Conservation (phyloP, 1,140 invertebrate species). For the Drosophila cardini region DNA sequence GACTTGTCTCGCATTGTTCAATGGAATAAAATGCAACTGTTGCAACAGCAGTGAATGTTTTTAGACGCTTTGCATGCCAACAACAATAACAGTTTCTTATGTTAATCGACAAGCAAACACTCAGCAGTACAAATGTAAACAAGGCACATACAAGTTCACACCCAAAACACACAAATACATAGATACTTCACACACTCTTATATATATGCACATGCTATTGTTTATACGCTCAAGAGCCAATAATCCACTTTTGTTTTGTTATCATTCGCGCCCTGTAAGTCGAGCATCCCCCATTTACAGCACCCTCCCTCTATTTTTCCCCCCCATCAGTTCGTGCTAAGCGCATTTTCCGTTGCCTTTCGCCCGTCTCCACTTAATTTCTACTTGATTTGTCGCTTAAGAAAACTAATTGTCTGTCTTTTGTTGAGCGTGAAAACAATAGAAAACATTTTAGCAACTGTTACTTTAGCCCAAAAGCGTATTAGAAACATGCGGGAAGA, state of each 20-base stretch:
- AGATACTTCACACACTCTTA: background rate
- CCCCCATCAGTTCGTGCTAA: constrained; percentile 26
- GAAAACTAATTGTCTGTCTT: constrained; percentile 84
- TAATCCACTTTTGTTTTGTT: constrained; percentile 83
- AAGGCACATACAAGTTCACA: constrained; percentile 1
- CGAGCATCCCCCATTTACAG: constrained; percentile 22
- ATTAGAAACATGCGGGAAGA: constrained; percentile 59
- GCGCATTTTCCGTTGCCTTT: constrained; percentile 40
- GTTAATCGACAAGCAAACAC: constrained; percentile 45
- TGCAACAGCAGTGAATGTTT: constrained; percentile 6
- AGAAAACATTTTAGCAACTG: constrained; percentile 83
- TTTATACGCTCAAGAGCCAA: constrained; percentile 77
- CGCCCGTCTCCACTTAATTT: constrained; percentile 79
- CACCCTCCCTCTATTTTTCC: constrained; percentile 3
- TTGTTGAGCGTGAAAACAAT: constrained; percentile 83
- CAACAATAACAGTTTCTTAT: constrained; percentile 5
- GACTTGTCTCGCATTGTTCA: constrained; percentile 18
- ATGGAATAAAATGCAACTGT: background rate
- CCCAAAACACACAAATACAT: background rate
- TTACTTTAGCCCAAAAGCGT: constrained; percentile 78
- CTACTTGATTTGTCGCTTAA: constrained; percentile 84
- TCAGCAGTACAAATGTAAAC: constrained; percentile 6
- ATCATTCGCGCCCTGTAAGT: constrained; percentile 57
- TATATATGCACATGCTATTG: constrained; percentile 48
- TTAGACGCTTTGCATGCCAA: constrained; percentile 36